phyloP scores from a whole-genome alignment of 2,888 invertebrate genomes.

The Noctua pronuba region DNA sequence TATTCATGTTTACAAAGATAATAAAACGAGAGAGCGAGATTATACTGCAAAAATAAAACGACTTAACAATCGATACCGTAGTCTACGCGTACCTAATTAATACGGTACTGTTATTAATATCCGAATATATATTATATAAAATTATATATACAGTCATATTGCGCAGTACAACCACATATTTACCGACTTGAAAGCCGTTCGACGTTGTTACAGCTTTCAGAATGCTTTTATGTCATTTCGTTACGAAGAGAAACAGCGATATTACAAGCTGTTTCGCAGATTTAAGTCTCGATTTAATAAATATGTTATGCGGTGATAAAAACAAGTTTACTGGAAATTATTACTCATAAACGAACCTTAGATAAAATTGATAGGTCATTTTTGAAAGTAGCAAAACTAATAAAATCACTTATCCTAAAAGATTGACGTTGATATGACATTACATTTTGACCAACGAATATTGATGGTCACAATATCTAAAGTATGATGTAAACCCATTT shows the following conservation, averaged over 20 bases:
- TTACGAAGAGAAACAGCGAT: slow-evolving; percentile 51
- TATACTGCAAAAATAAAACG: slow-evolving; percentile 37
- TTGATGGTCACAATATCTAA: slow-evolving; percentile 19
- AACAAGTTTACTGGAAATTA: not conserved
- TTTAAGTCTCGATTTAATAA: slow-evolving; percentile 31
- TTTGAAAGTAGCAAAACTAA: not conserved
- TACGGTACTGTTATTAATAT: slow-evolving; percentile 19
- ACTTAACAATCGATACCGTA: slow-evolving; percentile 27
- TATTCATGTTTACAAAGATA: slow-evolving; percentile 36
- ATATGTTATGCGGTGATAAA: slow-evolving; percentile 2
- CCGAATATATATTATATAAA: not conserved
- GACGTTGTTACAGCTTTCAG: slow-evolving; percentile 67
- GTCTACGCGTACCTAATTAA: slow-evolving; percentile 31
- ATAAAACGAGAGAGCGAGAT: slow-evolving; percentile 31
- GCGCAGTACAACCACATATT: slow-evolving; percentile 41
- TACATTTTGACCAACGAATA: slow-evolving; percentile 22
- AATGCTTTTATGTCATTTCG: slow-evolving; percentile 71
- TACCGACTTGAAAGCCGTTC: slow-evolving; percentile 49
- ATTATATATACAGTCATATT: slow-evolving; percentile 9
- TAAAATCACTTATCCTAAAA: not conserved
- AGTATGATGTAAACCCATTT: slow-evolving; percentile 19
- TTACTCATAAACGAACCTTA: not conserved
- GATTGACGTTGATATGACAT: not conserved
- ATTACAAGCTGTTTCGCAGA: slow-evolving; percentile 38
- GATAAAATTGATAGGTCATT: not conserved